These are phyloP conservation scores for Caenorhabditis angaria DNA, from an alignment of 2,888 invertebrate genomes.

Conservation along the genomic window DNA sequence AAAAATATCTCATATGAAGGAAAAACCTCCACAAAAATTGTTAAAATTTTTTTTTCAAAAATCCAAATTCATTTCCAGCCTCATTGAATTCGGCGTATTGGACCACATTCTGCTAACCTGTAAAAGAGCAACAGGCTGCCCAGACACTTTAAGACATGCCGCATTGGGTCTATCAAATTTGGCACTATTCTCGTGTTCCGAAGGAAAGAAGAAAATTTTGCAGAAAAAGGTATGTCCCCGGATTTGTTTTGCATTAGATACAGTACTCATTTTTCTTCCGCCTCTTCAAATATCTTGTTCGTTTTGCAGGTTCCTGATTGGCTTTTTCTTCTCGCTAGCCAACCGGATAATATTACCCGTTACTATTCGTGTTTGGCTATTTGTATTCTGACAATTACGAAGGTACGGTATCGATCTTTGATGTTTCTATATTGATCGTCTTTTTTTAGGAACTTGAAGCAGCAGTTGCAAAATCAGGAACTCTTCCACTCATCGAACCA, in stretches of 20 bases:
- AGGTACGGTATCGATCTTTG: constrained; percentile 27
- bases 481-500: constrained; percentile 92
- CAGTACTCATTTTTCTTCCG: background rate
- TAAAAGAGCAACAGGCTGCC: constrained; percentile 63
- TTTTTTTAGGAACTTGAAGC: constrained; percentile 85
- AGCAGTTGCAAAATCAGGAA: constrained; percentile 93
- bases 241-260: background rate
- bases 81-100: constrained; percentile 67
- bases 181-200: constrained; percentile 82
- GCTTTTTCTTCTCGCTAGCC: constrained; percentile 91
- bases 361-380: constrained; percentile 98
- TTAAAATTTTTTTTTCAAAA: no score
- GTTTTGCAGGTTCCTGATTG: constrained; percentile 77
- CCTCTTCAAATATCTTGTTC: background rate
- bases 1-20: no score
- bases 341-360: constrained; percentile 89
- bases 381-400: constrained; percentile 77
- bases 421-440: constrained; percentile 73
- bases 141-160: constrained; percentile 80
- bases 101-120: constrained; percentile 70
- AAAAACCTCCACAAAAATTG: background rate
- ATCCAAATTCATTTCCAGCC: constrained; percentile 48
- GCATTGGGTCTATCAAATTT: constrained; percentile 95
- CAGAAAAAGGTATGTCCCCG: constrained; percentile 71
- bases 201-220: constrained; percentile 75